Evolutionary conservation across 1,140 invertebrate genomes (phyloP).

Genomic region (Dendroctonus ponderosae): DNA sequence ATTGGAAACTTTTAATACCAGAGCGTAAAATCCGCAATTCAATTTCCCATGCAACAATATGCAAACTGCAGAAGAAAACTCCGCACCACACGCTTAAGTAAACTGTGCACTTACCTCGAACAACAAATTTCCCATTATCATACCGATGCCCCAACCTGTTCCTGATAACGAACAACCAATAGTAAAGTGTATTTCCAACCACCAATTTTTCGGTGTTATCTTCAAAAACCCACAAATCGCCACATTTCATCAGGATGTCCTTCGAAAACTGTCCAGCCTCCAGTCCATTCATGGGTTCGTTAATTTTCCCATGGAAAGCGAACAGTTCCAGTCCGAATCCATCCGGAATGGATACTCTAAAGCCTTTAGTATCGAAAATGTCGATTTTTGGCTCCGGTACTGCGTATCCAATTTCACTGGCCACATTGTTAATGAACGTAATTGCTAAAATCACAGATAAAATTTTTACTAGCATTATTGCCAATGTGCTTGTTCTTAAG

Average conservation of each 20-base stretch:
- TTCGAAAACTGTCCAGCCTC: conserved; percentile 55
- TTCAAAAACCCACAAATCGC: conserved; percentile 55
- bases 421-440: not conserved
- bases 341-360: conserved; percentile 46
- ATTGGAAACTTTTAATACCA: too few species aligned
- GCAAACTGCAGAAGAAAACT: too few species aligned
- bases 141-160: conserved; percentile 48
- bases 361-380: conserved; percentile 39
- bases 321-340: conserved; percentile 44
- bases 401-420: conserved; percentile 3
- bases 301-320: conserved; percentile 50
- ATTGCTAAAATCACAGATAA: not conserved
- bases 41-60: too few species aligned
- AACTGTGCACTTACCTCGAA: conserved; percentile 36
- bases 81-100: not conserved
- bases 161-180: conserved; percentile 59
- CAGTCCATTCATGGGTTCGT: conserved; percentile 44
- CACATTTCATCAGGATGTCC: conserved; percentile 51
- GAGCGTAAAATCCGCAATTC: too few species aligned
- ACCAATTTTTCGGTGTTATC: conserved; percentile 50
- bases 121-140: conserved; percentile 38
- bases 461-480: not conserved
- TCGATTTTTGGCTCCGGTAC: conserved; percentile 41
- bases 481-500: too few species aligned
- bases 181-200: conserved; percentile 55